Base-by-base conservation (phyloP, 2,797 vertebrate genomes). In the Chelidonichthys spinosus region DNA sequence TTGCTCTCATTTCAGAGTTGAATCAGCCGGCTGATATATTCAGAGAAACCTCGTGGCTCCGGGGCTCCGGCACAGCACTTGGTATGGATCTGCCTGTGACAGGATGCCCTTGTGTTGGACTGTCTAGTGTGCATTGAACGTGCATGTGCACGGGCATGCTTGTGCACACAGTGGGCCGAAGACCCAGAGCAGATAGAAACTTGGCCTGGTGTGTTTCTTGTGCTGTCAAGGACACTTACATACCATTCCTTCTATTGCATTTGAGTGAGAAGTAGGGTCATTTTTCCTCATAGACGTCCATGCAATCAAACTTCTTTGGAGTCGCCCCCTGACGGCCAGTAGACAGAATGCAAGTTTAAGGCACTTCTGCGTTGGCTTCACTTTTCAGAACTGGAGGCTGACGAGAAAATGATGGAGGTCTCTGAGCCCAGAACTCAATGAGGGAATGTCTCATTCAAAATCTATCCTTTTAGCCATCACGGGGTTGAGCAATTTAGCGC, bases 51-150 rank as follows among this genome's bases (percentile, higher is more conserved):
- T 85, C 76, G 54, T 58, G 62, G 78, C 86, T 86, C 67, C 84
- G 74, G 83, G 84, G 74, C 60, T 81, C 69, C 92, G 91, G 87
- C 90, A 87, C 67, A 60, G 43, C 76, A 76, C 65, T 76, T 68
- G 32, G 54, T 79, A 85, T 87, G 88, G 84, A 88, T 89, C 76
- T 74, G 69, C 81, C 86, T 87, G 86, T 90, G 87, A 90, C 81
- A 87, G 79, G 79, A 80, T 78, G 78, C 62, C 74, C 79, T 77
- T 82, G 79, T 69, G 68, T 69, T 80, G 53, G 40, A 65, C 25
- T 78, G 71, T 76, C 17, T 70, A 25, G 33, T 71, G 40, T 76
- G 7, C 68, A 35, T 2, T 69, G 49, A 25, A 25, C 70, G n/a
- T 72, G 39, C 70, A 44, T 60, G 61, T 61, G 59, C 7, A 55